phyloP scores from a whole-genome alignment of 2,888 invertebrate genomes.

The Athrips mouffetella region DNA sequence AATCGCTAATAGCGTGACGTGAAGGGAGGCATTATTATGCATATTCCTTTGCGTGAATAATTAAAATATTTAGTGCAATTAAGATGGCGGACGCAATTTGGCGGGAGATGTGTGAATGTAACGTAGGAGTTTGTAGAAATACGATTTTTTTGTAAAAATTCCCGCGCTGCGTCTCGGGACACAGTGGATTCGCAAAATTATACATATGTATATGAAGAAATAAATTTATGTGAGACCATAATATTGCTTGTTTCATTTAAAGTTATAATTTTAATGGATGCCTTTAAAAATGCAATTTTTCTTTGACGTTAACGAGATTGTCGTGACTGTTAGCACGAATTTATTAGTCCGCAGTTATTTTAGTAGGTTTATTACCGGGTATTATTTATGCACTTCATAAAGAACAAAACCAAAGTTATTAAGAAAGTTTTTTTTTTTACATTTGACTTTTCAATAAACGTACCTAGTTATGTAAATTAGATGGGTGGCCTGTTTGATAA shows the following conservation, averaged over 20 bases:
- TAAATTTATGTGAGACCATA: conserved; percentile 78
- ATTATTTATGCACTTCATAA: conserved; percentile 6
- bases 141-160: conserved; percentile 69
- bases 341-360: conserved; percentile 1
- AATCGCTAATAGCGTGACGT: conserved; percentile 1
- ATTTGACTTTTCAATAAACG: too few species aligned
- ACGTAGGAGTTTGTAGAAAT: conserved; percentile 63
- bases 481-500: too few species aligned
- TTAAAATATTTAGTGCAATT: conserved; percentile 66
- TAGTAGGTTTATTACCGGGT: background rate
- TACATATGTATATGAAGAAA: conserved; percentile 78
- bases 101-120: conserved; percentile 59
- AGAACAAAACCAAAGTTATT: background rate
- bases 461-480: too few species aligned
- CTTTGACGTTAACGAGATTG: conserved; percentile 5
- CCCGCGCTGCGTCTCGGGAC: conserved; percentile 73
- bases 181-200: conserved; percentile 77
- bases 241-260: conserved; percentile 20
- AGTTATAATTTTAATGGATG: background rate
- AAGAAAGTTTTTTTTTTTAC: too few species aligned
- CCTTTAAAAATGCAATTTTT: background rate
- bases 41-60: conserved; percentile 43
- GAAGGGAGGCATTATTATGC: conserved; percentile 16
- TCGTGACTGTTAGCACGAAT: conserved; percentile 1
- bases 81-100: conserved; percentile 56